Evolutionary conservation across 2,888 invertebrate genomes (phyloP), one percentile per base, ranked within the genome.

Genomic region (Osmoderma eremita): DNA sequence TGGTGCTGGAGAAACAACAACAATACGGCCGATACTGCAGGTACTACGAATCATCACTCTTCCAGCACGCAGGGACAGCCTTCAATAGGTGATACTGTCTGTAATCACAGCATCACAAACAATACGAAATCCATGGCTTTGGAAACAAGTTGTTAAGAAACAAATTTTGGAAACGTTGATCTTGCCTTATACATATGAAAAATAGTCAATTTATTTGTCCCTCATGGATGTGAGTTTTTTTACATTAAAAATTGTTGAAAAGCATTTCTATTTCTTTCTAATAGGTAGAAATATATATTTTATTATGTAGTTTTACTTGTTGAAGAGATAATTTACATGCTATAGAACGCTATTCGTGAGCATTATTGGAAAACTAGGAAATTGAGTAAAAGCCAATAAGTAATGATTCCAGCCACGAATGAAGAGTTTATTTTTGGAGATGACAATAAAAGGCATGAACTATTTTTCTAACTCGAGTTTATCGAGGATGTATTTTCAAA

Each of bases 11-110:
- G 85, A 70, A 83, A 81, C 74, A 81, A 63, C 36, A 71, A 80
- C 71, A 67, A 77, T 41, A 76, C 78, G 38, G 83, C 83, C 61
- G 83, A 86, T 54, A 86, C 87, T 18, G 88, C 88, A 63, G 88
- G 88, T 69, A 86, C 85, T 69, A 88, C 88, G 1, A 88, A 88
- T 69, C 87, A 88, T 78, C 89, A 90, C 81, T 92, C 92, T 67
- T 87, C 88, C 65, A 90, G 89, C 73, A 92, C 92, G 68, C 92
- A 93, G 83, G 93, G 92, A 68, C 84, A 91, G 81, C 93, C 93
- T 64, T 93, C 93, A 39, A 88, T 92, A 84, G 92, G 90, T 70
- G 91, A 91, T 81, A 90, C 90, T 72, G 87, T 90, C 70, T 90
- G 90, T 75, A 88, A 89, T 82, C 89, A 87, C 77, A 89, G 78